Evolutionary conservation across 2,797 vertebrate genomes (phyloP), one percentile per base, ranked within the genome.

Genomic region (Myotis pilosus): DNA sequence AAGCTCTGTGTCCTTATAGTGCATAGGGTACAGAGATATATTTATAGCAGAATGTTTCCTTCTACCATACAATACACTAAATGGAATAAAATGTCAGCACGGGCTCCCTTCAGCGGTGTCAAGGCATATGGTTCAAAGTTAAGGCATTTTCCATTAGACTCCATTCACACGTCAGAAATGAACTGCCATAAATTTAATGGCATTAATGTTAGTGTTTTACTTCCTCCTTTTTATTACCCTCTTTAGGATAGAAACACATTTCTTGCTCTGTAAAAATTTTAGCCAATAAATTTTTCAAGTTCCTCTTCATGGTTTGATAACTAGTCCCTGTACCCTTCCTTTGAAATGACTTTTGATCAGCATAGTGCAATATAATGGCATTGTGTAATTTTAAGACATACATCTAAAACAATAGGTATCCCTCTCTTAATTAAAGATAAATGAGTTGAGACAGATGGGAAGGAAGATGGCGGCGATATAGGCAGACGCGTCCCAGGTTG

Each of bases 241-340:
- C 57, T 76, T 89, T 90, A 87, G 60, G 1, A 92, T 12, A 81
- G 20, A 96, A 92, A 96, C 53, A 88, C 60, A 81, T 91, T 94
- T 75, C 57, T 96, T 79, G 17, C 33, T 53, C 36, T 91, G 8
- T 89, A 83, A 89, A 91, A 76, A 55, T 57, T 92, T 87, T 83
- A 92, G 19, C 55, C 49, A 94, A 30, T 80, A 87, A 55, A 68
- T 15, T 38, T 87, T 81, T 95, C 38, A 87, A 72, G 22, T 78
- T 89, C 20, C 23, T 94, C 30, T 66, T 22, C 41, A 10, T 47
- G 28, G 76, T 74, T 91, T 94, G 22, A n/a, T 89, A 38, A 62
- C n/a, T 41, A 90, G 33, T 41, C 30, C 41, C 41, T 66, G 0
- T 30, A 41, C 36, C 8, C 30, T 36, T 66, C 51, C 68, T 79